Conservation (phyloP, 2,113 vertebrate species). For the Tachysurus vachellii region DNA sequence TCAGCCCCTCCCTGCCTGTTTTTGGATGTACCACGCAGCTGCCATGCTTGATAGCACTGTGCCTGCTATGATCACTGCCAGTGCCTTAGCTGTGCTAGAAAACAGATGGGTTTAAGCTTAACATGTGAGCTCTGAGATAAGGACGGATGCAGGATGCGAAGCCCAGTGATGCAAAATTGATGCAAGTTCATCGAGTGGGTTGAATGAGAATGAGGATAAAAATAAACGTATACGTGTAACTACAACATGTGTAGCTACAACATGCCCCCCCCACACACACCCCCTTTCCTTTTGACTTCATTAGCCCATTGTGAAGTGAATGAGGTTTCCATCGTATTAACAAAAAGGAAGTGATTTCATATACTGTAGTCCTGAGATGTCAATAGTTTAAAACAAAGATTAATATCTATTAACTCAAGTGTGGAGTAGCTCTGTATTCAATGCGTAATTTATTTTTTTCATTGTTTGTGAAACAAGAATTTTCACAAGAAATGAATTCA, state of each 20-base stretch:
- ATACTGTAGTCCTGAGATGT: background rate
- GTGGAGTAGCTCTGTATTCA: background rate
- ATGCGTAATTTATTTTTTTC: background rate
- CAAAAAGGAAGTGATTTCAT: background rate
- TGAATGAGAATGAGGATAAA: background rate
- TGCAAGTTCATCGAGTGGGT: background rate
- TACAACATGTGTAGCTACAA: background rate
- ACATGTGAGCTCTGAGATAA: slow-evolving; percentile 33
- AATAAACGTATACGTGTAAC: background rate
- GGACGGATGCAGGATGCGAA: slow-evolving; percentile 23
- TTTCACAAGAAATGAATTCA: background rate
- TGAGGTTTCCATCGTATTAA: background rate
- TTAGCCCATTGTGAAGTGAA: no score
- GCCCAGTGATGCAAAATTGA: slow-evolving; percentile 11
- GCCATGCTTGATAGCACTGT: slow-evolving; percentile 59
- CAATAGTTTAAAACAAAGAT: background rate
- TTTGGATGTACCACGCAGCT: slow-evolving; percentile 46
- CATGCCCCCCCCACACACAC: no score
- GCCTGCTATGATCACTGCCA: slow-evolving; percentile 60
- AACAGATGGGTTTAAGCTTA: slow-evolving; percentile 34
- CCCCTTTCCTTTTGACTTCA: background rate
- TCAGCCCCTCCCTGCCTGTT: slow-evolving; percentile 60
- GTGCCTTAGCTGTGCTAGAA: slow-evolving; percentile 23
- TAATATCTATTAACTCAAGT: background rate
- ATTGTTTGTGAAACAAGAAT: no score